Base-by-base conservation (phyloP, 2,888 invertebrate species). In the Busseola fusca region DNA sequence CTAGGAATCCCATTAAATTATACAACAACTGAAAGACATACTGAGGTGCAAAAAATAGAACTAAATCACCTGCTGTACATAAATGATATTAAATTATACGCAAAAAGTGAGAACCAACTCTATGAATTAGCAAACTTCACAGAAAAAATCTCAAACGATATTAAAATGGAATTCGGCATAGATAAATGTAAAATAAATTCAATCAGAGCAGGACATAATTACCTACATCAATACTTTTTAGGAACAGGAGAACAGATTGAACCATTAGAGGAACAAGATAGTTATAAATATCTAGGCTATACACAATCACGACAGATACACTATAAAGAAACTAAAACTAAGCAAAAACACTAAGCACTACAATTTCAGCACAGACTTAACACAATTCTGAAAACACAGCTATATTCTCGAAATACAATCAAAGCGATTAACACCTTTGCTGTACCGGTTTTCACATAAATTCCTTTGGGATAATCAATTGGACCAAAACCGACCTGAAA, bases 241-340 rank as follows among this genome's bases (percentile, higher is more conserved):
- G 60, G 54, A 27, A 54, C 54, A 25, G 27, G 54, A 27, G 18
- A 52, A 42, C 25, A 48, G 1, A 65, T 56, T 25, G 40, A 54
- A 1, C 14, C 40, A 3, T 27, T 64, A 37, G 54, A 65, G 1
- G 30, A 65, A 57, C 63, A 68, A 3, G 64, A 72, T 21, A 56
- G 64, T 10, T 68, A 72, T 21, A 64, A 68, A 64, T 72, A 68
- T 7, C 37, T 64, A 64, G 59, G 72, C 1, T 69, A 54, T 18
- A 48, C 18, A 21, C 68, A 69, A 27, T 68, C 69, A 37, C 34
- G 6, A 6, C 54, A 64, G 12, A 73, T 69, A 56, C 59, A 69
- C 2, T 16, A 60, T 7, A 73, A 59, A 58, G 58, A 69, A 18
- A 69, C n/a, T n/a, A n/a, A 34, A 34, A 34, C 37, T 5, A 57